Evolutionary conservation across 2,113 vertebrate species (phyloP).

Genomic region (Cacatua alba): DNA sequence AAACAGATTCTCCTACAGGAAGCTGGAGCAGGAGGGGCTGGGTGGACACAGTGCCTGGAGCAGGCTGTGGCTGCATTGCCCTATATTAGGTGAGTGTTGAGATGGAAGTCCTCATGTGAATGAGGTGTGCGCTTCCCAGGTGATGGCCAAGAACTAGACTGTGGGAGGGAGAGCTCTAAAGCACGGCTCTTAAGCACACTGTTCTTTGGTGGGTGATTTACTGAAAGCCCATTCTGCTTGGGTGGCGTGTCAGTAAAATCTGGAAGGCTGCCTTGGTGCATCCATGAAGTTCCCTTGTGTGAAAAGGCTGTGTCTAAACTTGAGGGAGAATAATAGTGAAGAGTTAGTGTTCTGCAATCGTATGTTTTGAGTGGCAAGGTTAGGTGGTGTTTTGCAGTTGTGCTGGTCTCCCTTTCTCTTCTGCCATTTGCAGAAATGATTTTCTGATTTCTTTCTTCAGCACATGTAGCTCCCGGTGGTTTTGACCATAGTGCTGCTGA

Average conservation of each 20-base stretch:
- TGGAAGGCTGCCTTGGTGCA: not conserved
- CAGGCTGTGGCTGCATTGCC: not conserved
- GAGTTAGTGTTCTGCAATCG: not conserved
- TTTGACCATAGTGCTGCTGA: not conserved
- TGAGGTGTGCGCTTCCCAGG: not conserved
- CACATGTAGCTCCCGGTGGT: not conserved
- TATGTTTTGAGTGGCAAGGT: not conserved
- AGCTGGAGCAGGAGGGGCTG: not conserved
- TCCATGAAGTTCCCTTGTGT: not conserved
- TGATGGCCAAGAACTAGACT: not conserved
- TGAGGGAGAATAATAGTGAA: not conserved
- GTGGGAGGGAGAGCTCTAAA: not conserved
- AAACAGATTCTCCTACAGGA: not conserved
- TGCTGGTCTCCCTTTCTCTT: not conserved
- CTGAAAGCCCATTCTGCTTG: not conserved
- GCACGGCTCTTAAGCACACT: not conserved
- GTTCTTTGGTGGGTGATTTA: not conserved
- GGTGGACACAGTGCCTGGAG: not conserved
- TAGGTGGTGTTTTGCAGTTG: not conserved
- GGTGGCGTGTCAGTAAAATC: not conserved
- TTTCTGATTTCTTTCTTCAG: not conserved
- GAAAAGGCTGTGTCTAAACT: not conserved
- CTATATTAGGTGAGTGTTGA: not conserved
- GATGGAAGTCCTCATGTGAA: not conserved
- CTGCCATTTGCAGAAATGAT: not conserved